Conservation (phyloP, 2,888 invertebrate species). For the Cenopis cana region DNA sequence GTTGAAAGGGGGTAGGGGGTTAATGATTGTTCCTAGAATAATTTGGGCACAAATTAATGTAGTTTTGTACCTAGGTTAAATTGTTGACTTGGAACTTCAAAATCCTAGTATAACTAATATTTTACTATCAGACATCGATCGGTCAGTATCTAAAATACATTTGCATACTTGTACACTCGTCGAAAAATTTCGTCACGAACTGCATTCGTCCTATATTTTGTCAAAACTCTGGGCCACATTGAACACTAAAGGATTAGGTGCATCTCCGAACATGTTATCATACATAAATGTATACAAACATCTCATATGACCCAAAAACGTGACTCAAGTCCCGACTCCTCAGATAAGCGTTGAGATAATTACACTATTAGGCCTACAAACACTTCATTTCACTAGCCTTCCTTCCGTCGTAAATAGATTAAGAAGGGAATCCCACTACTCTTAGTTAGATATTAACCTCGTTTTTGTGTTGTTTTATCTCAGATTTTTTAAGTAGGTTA, state of each 20-base stretch:
- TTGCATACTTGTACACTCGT: too few relatives aligned
- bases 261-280: background rate
- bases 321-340: conserved; percentile 18
- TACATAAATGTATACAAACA: background rate
- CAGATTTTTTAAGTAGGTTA: too few relatives aligned
- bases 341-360: conserved; percentile 28
- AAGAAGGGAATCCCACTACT: background rate
- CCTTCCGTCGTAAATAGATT: background rate
- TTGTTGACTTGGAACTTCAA: background rate
- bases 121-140: background rate
- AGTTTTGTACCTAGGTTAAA: background rate
- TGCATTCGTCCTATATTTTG: background rate
- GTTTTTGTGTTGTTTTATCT: too few relatives aligned
- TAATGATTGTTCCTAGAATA: too few relatives aligned
- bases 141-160: too few relatives aligned
- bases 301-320: conserved; percentile 30
- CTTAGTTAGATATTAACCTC: too few relatives aligned
- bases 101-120: background rate
- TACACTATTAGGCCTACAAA: conserved; percentile 30
- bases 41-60: too few relatives aligned
- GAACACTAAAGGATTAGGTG: background rate
- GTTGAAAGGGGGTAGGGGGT: too few relatives aligned
- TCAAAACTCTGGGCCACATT: background rate
- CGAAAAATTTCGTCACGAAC: too few relatives aligned
- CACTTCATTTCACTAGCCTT: conserved; percentile 17